Evolutionary conservation across 2,888 invertebrate species (phyloP).

Genomic region (Lasius fuliginosus): DNA sequence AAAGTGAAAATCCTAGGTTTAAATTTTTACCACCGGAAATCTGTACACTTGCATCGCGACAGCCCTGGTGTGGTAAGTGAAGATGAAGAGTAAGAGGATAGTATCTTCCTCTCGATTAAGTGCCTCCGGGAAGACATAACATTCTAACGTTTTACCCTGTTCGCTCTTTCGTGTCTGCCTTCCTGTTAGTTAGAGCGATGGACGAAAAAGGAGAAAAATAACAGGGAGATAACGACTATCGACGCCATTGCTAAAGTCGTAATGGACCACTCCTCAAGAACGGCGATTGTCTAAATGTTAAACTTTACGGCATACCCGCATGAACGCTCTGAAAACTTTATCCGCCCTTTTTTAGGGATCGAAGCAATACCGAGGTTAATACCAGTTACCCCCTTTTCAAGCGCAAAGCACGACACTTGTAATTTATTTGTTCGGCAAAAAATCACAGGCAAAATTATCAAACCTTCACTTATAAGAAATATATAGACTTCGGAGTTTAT

Average conservation of each 20-base stretch:
- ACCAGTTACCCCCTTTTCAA: neutral
- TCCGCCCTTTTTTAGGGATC: conserved; percentile 32
- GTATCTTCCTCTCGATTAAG: conserved; percentile 36
- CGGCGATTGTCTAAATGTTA: conserved; percentile 73
- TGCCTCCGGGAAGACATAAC: conserved; percentile 39
- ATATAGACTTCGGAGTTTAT: neutral
- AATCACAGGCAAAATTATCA: neutral
- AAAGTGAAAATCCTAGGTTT: neutral
- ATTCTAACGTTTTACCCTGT: conserved; percentile 35
- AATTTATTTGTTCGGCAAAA: conserved; percentile 11
- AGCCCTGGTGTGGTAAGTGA: conserved; percentile 2
- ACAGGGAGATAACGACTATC: conserved; percentile 79
- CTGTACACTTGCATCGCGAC: neutral
- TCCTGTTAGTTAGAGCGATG: conserved; percentile 22
- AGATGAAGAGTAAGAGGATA: conserved; percentile 39
- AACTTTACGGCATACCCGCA: conserved; percentile 75
- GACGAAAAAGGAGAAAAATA: conserved; percentile 57
- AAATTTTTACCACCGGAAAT: neutral
- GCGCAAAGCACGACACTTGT: conserved; percentile 7
- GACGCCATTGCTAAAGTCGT: conserved; percentile 74
- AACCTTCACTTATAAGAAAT: neutral
- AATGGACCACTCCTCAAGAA: conserved; percentile 73
- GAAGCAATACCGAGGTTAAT: conserved; percentile 19
- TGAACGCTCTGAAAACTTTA: conserved; percentile 66
- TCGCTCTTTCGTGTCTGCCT: conserved; percentile 11